Percentiles rank a stretch among this genome's conserved stretches.
Conservation (phyloP, 2,888 invertebrate genomes). For the Timema cristinae region DNA sequence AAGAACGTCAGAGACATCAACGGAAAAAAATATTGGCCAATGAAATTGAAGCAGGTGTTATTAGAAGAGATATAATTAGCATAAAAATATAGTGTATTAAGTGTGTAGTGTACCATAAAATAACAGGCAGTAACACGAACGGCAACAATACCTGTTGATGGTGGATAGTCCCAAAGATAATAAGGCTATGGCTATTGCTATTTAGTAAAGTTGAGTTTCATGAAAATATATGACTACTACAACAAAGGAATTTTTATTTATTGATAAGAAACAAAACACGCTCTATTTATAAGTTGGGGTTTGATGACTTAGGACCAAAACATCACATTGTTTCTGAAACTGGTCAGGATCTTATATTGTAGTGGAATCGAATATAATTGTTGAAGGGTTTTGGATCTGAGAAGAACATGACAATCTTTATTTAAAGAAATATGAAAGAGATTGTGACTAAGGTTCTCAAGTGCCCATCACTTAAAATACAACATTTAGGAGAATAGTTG, state of each 20-base stretch:
- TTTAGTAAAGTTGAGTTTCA: conserved; percentile 15
- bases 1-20: neutral
- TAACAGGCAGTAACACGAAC: neutral
- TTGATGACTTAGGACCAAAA: no score
- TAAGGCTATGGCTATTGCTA: conserved; percentile 6
- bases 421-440: conserved; percentile 38
- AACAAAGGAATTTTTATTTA: conserved; percentile 37
- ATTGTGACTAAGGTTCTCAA: conserved; percentile 41
- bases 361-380: conserved; percentile 39
- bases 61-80: neutral
- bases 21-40: neutral
- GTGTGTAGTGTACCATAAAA: neutral
- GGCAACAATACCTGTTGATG: neutral
- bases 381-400: conserved; percentile 38
- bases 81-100: neutral
- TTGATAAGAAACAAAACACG: conserved; percentile 40
- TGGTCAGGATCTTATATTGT: conserved; percentile 20
- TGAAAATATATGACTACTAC: conserved; percentile 27
- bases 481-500: conserved; percentile 34
- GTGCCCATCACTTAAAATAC: conserved; percentile 34
- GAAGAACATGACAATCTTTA: conserved; percentile 36
- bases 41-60: neutral
- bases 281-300: conserved; percentile 35
- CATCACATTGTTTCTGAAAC: no score
- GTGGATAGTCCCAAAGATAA: conserved; percentile 15